Evolutionary conservation across 2,113 vertebrate genomes (phyloP).

Genomic region (Strigops habroptila): DNA sequence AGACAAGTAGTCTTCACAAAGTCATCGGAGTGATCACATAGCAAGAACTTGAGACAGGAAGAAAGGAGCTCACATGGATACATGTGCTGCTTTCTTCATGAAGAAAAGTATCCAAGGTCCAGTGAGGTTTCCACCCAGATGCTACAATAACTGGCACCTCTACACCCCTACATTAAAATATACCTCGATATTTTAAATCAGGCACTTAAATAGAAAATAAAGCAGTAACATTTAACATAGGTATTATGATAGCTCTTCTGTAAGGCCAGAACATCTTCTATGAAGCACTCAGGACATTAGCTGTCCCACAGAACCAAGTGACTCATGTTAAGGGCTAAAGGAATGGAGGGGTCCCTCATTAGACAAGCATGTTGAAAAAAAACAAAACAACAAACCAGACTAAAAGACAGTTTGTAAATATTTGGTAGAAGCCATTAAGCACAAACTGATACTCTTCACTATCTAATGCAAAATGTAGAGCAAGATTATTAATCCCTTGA

Average conservation of each 20-base stretch:
- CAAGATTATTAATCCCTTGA: conserved; percentile 15
- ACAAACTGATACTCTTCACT: not conserved
- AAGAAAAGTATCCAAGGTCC: not conserved
- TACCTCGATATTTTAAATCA: not conserved
- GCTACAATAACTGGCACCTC: conserved; percentile 28
- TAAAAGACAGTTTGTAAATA: conserved; percentile 2
- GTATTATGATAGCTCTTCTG: not conserved
- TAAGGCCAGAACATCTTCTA: not conserved
- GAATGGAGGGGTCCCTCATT: not conserved
- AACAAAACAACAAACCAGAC: not conserved
- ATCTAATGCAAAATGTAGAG: conserved; percentile 1
- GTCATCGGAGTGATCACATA: rapidly evolving
- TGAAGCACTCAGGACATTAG: not conserved
- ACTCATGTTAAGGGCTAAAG: not conserved
- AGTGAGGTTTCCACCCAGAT: conserved; percentile 24
- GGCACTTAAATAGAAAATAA: conserved; percentile 54
- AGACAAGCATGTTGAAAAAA: not conserved
- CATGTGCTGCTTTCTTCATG: not conserved
- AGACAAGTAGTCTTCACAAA: not conserved
- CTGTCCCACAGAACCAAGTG: not conserved
- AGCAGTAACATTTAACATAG: not conserved
- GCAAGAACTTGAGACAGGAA: conserved; percentile 1
- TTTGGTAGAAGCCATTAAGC: conserved; percentile 57
- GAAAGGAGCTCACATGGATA: not conserved
- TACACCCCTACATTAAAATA: conserved; percentile 18